These are phyloP conservation scores for Archips crataeganus DNA, from an alignment of 2,888 invertebrate genomes.

Conservation along the genomic window DNA sequence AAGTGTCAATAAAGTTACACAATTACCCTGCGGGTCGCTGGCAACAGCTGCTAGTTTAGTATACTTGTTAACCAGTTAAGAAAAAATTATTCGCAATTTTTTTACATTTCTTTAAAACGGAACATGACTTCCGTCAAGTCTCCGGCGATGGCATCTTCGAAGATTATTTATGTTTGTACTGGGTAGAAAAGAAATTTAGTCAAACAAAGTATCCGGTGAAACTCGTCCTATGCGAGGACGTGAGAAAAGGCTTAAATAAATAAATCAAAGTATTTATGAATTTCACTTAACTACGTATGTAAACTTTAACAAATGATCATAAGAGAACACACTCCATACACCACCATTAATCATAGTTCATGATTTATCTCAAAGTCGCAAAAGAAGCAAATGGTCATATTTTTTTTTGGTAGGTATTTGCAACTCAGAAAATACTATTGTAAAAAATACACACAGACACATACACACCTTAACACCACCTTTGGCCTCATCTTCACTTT, in stretches of 20 bases:
- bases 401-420: background rate
- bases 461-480: too few species aligned
- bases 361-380: background rate
- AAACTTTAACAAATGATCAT: background rate
- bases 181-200: constrained; percentile 38
- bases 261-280: constrained; percentile 5
- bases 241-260: constrained; percentile 34
- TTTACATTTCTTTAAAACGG: constrained; percentile 8
- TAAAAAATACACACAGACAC: too few species aligned
- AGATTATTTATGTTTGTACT: constrained; percentile 28
- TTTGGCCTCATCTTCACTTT: too few species aligned
- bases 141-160: constrained; percentile 23
- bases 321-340: background rate
- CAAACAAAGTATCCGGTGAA: constrained; percentile 43
- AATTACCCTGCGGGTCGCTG: too few species aligned
- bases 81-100: background rate
- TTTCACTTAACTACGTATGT: background rate
- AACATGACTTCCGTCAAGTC: constrained; percentile 26
- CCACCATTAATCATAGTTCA: background rate
- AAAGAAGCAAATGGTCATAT: background rate
- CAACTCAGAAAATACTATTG: too few species aligned
- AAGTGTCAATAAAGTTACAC: too few species aligned
- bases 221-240: constrained; percentile 38
- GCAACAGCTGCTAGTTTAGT: too few species aligned
- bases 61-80: background rate